A percentile compares a stretch with the other conserved stretches of the same genome.
Evolutionary conservation across 2,888 invertebrate genomes (phyloP).

Genomic region (Chouioia cunea): DNA sequence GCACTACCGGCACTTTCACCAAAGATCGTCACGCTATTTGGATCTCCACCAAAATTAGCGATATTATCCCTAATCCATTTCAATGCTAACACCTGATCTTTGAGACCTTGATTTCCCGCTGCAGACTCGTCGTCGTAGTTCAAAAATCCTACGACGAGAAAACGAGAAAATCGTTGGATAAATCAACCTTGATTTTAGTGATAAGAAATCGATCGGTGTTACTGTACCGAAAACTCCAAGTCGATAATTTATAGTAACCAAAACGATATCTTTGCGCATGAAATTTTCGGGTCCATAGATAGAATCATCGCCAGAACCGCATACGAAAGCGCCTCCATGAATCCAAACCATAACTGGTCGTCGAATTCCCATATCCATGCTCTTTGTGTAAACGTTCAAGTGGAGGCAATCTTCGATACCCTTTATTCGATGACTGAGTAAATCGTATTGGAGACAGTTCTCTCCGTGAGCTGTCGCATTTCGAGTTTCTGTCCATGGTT

Average conservation of each 20-base stretch:
- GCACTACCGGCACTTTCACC: conserved; percentile 54
- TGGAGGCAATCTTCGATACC: conserved; percentile 55
- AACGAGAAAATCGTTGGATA: too few relatives aligned
- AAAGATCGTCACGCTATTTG: conserved; percentile 56
- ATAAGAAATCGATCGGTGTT: too few relatives aligned
- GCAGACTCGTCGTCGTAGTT: conserved; percentile 49
- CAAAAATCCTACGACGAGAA: conserved; percentile 50
- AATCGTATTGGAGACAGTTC: conserved; percentile 6
- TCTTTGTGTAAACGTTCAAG: conserved; percentile 53
- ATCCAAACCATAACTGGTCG: conserved; percentile 56
- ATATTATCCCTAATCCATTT: conserved; percentile 59
- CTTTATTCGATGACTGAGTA: background rate
- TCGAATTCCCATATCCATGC: conserved; percentile 1
- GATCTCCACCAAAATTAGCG: conserved; percentile 55
- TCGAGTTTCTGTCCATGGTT: conserved; percentile 51
- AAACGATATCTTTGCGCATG: conserved; percentile 55
- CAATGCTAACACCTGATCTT: conserved; percentile 56
- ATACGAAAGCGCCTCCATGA: conserved; percentile 54
- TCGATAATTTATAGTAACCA: conserved; percentile 63
- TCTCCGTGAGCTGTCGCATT: conserved; percentile 57
- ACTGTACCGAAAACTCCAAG: conserved; percentile 51
- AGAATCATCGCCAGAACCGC: conserved; percentile 53
- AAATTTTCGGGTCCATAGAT: conserved; percentile 59
- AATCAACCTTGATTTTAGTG: background rate
- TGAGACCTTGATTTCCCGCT: conserved; percentile 57